phyloP scores from a whole-genome alignment of 2,797 vertebrate species.

The Pangasius krempfi region DNA sequence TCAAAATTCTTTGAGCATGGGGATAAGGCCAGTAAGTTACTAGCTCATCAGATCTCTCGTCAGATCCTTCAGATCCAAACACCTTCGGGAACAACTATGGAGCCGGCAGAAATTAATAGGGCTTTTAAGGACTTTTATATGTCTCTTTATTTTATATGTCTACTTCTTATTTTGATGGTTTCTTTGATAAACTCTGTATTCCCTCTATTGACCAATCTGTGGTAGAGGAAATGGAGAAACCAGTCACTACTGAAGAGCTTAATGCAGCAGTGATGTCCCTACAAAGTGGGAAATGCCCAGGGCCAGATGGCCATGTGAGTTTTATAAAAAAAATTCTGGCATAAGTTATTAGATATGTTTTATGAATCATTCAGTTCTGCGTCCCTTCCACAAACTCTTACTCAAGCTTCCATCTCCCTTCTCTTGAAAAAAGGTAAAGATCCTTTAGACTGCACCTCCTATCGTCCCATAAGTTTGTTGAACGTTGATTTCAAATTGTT shows the following conservation, averaged over 20 bases:
- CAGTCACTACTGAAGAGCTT: background rate
- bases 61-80: too few relatives aligned
- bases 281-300: background rate
- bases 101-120: too few relatives aligned
- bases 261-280: background rate
- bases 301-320: background rate
- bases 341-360: constrained; percentile 1
- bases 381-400: background rate
- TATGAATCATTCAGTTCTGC: background rate
- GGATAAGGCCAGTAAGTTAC: too few relatives aligned
- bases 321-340: background rate
- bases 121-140: too few relatives aligned
- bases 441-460: background rate
- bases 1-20: too few relatives aligned
- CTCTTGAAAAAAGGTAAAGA: background rate
- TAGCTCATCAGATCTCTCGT: too few relatives aligned
- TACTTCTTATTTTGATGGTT: background rate
- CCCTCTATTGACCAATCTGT: background rate
- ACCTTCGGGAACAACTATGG: too few relatives aligned
- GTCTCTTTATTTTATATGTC: background rate
- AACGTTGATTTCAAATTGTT: background rate
- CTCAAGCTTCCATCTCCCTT: background rate
- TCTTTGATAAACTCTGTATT: constrained; percentile 1
- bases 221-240: background rate
- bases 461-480: background rate